Evolutionary conservation across 2,888 invertebrate species (phyloP).

Genomic region (Eupithecia inturbata): DNA sequence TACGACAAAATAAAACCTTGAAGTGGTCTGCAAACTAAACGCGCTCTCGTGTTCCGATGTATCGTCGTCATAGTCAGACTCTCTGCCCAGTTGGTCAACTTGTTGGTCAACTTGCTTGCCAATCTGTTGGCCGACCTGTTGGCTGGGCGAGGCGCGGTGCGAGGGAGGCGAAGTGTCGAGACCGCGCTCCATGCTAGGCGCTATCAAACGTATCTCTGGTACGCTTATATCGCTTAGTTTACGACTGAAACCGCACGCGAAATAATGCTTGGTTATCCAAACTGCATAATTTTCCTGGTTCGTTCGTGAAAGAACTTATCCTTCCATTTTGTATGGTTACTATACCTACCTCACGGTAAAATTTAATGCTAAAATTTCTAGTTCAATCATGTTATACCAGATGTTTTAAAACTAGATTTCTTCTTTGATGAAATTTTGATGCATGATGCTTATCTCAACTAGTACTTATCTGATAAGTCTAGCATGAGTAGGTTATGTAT

Average conservation of each 20-base stretch:
- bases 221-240: conserved; percentile 90
- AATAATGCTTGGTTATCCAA: conserved; percentile 5
- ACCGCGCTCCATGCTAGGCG: conserved; percentile 92
- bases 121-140: conserved; percentile 20
- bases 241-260: conserved; percentile 76
- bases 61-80: conserved; percentile 60
- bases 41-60: conserved; percentile 82
- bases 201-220: conserved; percentile 92
- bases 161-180: conserved; percentile 82
- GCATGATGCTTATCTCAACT: neutral
- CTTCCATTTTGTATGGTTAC: neutral
- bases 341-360: neutral
- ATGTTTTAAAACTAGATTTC: neutral
- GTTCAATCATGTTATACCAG: neutral
- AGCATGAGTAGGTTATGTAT: neutral
- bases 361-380: neutral
- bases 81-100: conserved; percentile 36
- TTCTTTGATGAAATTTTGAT: neutral
- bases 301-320: neutral
- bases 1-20: conserved; percentile 64
- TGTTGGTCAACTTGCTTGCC: conserved; percentile 27
- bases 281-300: neutral
- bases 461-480: neutral
- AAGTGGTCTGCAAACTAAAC: conserved; percentile 78
- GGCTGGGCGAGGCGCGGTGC: conserved; percentile 42